Conservation (phyloP, 2,113 vertebrate species). For the Callaeas wilsoni region DNA sequence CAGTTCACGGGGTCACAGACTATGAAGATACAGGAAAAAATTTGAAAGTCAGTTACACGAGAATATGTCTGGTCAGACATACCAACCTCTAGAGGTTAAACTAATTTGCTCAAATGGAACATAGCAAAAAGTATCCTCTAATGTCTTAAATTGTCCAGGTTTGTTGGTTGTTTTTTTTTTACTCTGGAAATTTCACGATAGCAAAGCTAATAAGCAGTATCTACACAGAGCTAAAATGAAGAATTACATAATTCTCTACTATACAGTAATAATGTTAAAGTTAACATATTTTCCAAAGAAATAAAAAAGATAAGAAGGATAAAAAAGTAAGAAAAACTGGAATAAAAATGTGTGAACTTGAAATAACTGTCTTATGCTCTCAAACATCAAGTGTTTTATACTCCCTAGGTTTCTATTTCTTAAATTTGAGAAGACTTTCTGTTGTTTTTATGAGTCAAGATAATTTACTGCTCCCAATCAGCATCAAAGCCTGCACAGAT, state of each 20-base stretch:
- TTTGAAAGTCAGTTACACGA: background rate
- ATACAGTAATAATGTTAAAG: background rate
- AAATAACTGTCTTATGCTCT: background rate
- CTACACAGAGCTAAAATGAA: background rate
- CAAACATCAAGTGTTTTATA: background rate
- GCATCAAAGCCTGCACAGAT: background rate
- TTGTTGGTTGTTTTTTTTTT: background rate
- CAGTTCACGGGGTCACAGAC: background rate
- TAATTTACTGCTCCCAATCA: background rate
- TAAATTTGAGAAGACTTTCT: background rate
- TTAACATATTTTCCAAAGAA: background rate
- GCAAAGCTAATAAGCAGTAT: background rate
- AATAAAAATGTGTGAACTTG: background rate
- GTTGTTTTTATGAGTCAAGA: background rate
- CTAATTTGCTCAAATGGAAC: background rate
- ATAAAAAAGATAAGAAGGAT: background rate
- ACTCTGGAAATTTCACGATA: background rate
- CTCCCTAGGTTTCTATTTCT: background rate
- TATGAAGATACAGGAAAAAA: background rate
- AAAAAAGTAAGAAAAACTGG: background rate
- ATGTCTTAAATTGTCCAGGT: background rate
- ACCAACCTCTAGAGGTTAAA: background rate
- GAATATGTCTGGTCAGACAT: background rate
- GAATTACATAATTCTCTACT: background rate
- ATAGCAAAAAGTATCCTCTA: background rate